Evolutionary conservation across 2,888 invertebrate genomes (phyloP).

Genomic region (Seira ritae): DNA sequence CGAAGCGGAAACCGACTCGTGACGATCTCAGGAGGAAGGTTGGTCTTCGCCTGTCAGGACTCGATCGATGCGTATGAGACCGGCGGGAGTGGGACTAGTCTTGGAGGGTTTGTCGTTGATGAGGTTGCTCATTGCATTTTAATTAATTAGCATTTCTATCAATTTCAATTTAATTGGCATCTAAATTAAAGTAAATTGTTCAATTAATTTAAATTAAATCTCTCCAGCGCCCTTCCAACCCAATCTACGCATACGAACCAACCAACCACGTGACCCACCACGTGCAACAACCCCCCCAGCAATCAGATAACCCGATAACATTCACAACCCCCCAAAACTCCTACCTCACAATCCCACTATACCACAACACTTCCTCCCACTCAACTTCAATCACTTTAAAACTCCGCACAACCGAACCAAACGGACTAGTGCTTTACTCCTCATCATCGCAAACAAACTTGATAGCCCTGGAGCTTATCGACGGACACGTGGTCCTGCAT

Average conservation of each 20-base stretch:
- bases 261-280: neutral
- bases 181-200: too few species aligned
- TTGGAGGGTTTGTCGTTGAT: conserved; percentile 35
- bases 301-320: conserved; percentile 43
- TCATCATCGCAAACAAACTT: conserved; percentile 87
- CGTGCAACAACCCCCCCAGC: neutral
- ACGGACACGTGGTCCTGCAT: conserved; percentile 94
- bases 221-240: too few species aligned
- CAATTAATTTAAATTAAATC: too few species aligned
- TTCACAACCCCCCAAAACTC: conserved; percentile 46
- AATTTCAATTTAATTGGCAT: too few species aligned
- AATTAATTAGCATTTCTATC: too few species aligned
- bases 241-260: too few species aligned
- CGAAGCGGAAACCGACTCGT: conserved; percentile 88
- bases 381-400: conserved; percentile 88
- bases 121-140: too few species aligned
- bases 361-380: conserved; percentile 32
- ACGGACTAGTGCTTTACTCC: conserved; percentile 94
- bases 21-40: conserved; percentile 81
- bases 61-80: conserved; percentile 50
- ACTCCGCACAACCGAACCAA: conserved; percentile 95
- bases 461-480: conserved; percentile 94
- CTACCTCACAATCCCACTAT: conserved; percentile 83
- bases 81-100: conserved; percentile 8
- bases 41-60: conserved; percentile 42